Base-by-base conservation (phyloP, 2,888 invertebrate species). In the Neria commutata region DNA sequence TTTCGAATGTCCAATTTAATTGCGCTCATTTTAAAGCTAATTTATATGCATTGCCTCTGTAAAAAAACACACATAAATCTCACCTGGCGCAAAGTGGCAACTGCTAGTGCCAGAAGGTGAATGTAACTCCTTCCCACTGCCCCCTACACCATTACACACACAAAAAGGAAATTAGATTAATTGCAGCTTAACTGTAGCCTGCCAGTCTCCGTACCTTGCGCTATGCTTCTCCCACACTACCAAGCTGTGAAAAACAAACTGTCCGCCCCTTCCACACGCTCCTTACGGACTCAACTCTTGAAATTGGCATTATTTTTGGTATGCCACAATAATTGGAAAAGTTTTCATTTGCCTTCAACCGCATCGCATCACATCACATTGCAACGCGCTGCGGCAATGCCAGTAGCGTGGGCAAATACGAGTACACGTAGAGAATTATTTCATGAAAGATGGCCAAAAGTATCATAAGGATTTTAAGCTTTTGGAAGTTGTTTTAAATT, bases 251-350 rank as follows among this genome's bases (percentile, higher is more conserved):
- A n/a, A 8, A 14, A 8, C n/a, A 8, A 37, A n/a, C 37, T 37
- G n/a, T 14, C 8, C 37, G 16, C 37, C 10, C n/a, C n/a, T 37
- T 37, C 11, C 37, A n/a, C n/a, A 3, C 37, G 37, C 17, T 42
- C 6, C 37, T 8, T 37, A 14, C 11, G 11, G n/a, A 42, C 17
- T 29, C 29, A 29, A 42, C 42, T 42, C n/a, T n/a, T 6, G 21
- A 37, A 8, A 11, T 37, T 6, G 17, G 42, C 21, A 19, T 25
- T 47, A 17, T 54, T 49, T 62, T 60, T 45, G 67, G 66, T 62
- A 66, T 66, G 68, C 77, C 75, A 71, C 75, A 76, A 76, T 75
- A 75, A 75, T 75, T 75, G 77, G 76, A 75, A 75, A 75, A 75
- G 77, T 75, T 75, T 75, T 77, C 75, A 77, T 76, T 75, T 74